Conservation (phyloP, 2,113 vertebrate species). For the Ploceus nigricollis region DNA sequence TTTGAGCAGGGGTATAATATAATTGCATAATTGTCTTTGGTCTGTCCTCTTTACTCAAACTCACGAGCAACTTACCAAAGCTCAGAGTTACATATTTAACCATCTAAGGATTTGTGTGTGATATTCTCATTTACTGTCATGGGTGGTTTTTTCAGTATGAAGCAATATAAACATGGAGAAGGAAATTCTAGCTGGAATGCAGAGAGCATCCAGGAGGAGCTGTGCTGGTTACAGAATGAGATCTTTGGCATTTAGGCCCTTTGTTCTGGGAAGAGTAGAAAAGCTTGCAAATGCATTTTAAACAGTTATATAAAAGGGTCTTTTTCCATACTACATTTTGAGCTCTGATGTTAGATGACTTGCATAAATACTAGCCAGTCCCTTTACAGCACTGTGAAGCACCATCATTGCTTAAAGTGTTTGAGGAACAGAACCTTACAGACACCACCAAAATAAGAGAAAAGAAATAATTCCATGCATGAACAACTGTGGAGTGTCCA, state of each 20-base stretch:
- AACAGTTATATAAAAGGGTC: not conserved
- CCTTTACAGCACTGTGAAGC: not conserved
- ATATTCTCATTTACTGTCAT: not conserved
- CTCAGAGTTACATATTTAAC: not conserved
- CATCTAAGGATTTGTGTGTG: not conserved
- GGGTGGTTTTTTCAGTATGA: not conserved
- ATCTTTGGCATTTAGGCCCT: not conserved
- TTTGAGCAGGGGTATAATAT: not conserved
- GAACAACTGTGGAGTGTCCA: not conserved
- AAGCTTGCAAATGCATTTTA: not conserved
- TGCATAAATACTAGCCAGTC: not conserved
- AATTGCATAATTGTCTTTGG: not conserved
- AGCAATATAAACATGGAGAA: not conserved
- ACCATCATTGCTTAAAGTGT: not conserved
- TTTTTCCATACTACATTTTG: not conserved
- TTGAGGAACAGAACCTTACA: not conserved
- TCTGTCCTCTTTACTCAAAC: not conserved
- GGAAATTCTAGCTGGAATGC: not conserved
- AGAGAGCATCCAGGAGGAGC: not conserved
- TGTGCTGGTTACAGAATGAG: not conserved
- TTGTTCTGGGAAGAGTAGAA: not conserved
- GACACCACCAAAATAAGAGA: not conserved
- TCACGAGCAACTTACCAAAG: not conserved
- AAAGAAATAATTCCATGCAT: not conserved
- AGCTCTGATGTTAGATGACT: not conserved